A percentile compares a stretch with the other conserved stretches of the same genome.
Conservation (phyloP, 2,113 vertebrate genomes). For the Telmatochromis bifrenatus region DNA sequence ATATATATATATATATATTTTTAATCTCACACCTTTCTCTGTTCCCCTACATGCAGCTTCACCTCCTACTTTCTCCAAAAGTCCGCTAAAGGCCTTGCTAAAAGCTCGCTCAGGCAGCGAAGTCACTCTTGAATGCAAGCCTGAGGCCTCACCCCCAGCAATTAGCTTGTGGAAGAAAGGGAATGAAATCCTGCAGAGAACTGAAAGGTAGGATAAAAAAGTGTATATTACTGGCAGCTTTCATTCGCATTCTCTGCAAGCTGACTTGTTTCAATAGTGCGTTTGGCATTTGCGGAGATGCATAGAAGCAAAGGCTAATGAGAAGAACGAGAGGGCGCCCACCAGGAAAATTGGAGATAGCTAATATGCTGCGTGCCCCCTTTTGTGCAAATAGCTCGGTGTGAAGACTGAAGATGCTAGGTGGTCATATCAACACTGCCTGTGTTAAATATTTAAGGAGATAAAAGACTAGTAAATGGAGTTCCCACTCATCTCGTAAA, state of each 20-base stretch:
- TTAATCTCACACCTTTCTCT: not conserved
- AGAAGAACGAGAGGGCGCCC: not conserved
- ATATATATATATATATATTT: not conserved
- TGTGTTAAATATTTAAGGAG: not conserved
- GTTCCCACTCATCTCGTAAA: not conserved
- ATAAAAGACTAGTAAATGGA: constrained; percentile 17
- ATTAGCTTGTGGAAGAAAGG: constrained; percentile 87
- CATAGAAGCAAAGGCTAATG: constrained; percentile 46
- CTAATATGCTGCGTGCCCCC: not conserved
- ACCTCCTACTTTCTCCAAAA: constrained; percentile 87
- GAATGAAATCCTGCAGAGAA: constrained; percentile 76
- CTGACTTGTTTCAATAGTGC: constrained; percentile 18
- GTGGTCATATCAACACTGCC: not conserved
- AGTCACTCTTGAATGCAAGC: constrained; percentile 88
- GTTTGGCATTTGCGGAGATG: constrained; percentile 41
- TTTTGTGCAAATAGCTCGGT: not conserved
- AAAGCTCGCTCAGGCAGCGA: constrained; percentile 84
- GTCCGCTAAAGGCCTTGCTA: constrained; percentile 77
- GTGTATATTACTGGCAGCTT: constrained; percentile 13
- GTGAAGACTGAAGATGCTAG: not conserved
- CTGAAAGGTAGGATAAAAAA: constrained; percentile 78
- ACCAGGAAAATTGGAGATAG: constrained; percentile 8
- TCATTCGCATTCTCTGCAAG: constrained; percentile 11
- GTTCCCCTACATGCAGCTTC: constrained; percentile 71
- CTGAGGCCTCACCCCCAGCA: constrained; percentile 85